These are phyloP conservation scores for Drosophila vallismaia DNA, from an alignment of 2,888 invertebrate species.

Conservation along the genomic window DNA sequence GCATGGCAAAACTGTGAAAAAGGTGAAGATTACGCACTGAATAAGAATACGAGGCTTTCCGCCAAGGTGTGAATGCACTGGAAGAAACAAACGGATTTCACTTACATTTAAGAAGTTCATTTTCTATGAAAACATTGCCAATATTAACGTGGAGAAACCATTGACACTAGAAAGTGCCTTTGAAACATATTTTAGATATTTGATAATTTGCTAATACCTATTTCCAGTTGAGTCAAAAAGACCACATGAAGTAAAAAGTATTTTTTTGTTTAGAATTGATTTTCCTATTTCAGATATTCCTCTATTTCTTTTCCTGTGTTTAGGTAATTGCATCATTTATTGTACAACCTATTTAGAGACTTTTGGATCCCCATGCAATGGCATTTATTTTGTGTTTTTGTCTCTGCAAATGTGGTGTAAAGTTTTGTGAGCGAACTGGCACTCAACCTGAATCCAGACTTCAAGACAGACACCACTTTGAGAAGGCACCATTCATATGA, in stretches of 20 bases:
- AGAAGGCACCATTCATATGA: constrained; percentile 52
- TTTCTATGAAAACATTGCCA: too few relatives aligned
- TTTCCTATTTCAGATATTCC: too few relatives aligned
- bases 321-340: neutral
- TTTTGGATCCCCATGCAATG: neutral
- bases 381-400: neutral
- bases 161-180: too few relatives aligned
- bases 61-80: constrained; percentile 12
- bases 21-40: constrained; percentile 79
- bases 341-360: neutral
- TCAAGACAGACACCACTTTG: constrained; percentile 40
- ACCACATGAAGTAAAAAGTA: too few relatives aligned
- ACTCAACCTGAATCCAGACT: constrained; percentile 44
- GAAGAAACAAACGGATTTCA: neutral
- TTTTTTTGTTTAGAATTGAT: too few relatives aligned
- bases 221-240: too few relatives aligned
- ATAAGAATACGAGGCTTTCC: constrained; percentile 57
- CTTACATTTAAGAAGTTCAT: neutral
- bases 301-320: too few relatives aligned
- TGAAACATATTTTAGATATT: too few relatives aligned
- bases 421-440: constrained; percentile 57
- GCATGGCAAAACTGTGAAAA: constrained; percentile 64
- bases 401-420: constrained; percentile 29
- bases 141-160: too few relatives aligned
- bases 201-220: too few relatives aligned